A percentile compares a stretch with the other conserved stretches of the same genome.
Evolutionary conservation across 2,797 vertebrate genomes (phyloP).

Genomic region (Prunella strophiata): DNA sequence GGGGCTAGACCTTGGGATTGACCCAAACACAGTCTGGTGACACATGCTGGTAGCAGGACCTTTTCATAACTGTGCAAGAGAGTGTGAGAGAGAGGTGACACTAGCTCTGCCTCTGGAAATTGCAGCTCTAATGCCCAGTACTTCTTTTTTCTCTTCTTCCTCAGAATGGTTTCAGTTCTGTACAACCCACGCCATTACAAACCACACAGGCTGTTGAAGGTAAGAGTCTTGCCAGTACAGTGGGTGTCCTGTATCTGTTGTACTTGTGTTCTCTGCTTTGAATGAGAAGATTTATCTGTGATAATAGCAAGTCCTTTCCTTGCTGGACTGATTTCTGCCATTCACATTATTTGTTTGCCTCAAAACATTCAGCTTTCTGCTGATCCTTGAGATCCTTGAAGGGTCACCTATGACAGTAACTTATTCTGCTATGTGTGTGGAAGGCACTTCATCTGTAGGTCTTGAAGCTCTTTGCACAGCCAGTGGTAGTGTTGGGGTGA

Average conservation of each 20-base stretch:
- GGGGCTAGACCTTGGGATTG: not conserved
- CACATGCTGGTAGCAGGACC: rapidly evolving
- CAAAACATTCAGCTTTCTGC: not conserved
- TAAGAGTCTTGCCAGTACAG: slow-evolving; percentile 58
- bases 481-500: rapidly evolving
- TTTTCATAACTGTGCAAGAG: not conserved
- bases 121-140: not conserved
- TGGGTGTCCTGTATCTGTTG: not conserved
- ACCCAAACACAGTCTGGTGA: not conserved
- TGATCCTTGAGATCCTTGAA: not conserved
- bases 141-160: not conserved
- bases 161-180: slow-evolving; percentile 95
- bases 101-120: not conserved
- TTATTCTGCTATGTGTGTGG: not conserved
- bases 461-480: not conserved
- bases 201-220: slow-evolving; percentile 90
- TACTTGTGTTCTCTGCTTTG: not conserved
- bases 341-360: not conserved
- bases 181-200: slow-evolving; percentile 88
- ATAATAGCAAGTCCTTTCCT: not conserved
- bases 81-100: not conserved
- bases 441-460: not conserved
- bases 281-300: not conserved
- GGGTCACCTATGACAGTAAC: not conserved
- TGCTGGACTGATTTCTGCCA: not conserved